A percentile compares a stretch with the other conserved stretches of the same genome.
Evolutionary conservation across 1,140 invertebrate species (phyloP).

Genomic region (Drosophila teissieri): DNA sequence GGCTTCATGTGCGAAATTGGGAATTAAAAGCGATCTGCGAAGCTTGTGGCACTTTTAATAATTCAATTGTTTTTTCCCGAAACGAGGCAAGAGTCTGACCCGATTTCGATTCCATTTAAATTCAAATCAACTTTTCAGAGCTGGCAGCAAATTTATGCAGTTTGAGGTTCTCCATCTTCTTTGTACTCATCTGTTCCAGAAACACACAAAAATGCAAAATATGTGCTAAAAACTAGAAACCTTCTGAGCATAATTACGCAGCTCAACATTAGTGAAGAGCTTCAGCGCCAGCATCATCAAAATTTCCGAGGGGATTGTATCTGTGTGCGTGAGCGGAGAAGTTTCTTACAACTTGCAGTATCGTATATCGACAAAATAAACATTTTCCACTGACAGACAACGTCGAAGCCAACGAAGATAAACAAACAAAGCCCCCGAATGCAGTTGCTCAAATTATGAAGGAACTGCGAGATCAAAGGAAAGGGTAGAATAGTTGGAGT

Average conservation of each 20-base stretch:
- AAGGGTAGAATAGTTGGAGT: not conserved
- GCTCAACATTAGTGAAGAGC: slow-evolving; percentile 8
- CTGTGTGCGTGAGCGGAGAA: not conserved
- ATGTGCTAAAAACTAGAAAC: slow-evolving; percentile 63
- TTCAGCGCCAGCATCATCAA: not conserved
- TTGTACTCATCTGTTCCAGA: slow-evolving; percentile 17
- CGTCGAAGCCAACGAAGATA: slow-evolving; percentile 36
- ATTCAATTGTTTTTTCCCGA: slow-evolving; percentile 30
- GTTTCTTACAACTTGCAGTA: slow-evolving; percentile 7
- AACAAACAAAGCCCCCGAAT: slow-evolving; percentile 50
- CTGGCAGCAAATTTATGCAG: slow-evolving; percentile 56
- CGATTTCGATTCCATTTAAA: slow-evolving; percentile 58
- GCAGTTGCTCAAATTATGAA: slow-evolving; percentile 55
- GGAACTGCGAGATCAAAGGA: slow-evolving; percentile 37
- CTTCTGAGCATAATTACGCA: slow-evolving; percentile 53
- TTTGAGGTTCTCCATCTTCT: slow-evolving; percentile 17
- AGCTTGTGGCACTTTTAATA: slow-evolving; percentile 46
- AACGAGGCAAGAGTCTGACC: slow-evolving; percentile 22
- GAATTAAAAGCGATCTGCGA: slow-evolving; percentile 32
- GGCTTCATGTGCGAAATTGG: slow-evolving; percentile 42
- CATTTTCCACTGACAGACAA: slow-evolving; percentile 47
- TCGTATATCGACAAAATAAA: slow-evolving; percentile 29
- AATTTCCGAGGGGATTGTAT: not conserved
- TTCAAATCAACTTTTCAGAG: slow-evolving; percentile 63
- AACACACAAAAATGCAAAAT: slow-evolving; percentile 49